Conservation (phyloP, 1,140 invertebrate species). For the Triops cancriformis region DNA sequence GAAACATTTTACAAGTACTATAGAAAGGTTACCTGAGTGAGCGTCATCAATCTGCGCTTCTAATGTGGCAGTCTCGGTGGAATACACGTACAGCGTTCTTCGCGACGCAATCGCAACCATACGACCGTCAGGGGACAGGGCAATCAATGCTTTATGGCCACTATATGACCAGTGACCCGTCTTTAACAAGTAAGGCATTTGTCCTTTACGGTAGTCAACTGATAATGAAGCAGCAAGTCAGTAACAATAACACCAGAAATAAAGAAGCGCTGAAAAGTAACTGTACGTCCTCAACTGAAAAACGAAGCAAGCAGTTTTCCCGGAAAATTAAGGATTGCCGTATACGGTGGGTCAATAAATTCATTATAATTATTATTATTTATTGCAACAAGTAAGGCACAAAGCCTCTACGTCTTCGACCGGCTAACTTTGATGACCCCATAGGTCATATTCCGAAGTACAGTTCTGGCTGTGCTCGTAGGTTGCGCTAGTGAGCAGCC, state of each 20-base stretch:
- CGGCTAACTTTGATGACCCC: too few relatives aligned
- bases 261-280: too few relatives aligned
- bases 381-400: too few relatives aligned
- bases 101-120: slow-evolving; percentile 59
- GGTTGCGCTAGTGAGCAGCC: too few relatives aligned
- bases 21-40: slow-evolving; percentile 46
- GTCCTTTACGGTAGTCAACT: slow-evolving; percentile 69
- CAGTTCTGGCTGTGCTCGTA: too few relatives aligned
- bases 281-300: too few relatives aligned
- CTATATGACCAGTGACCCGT: slow-evolving; percentile 47
- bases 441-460: too few relatives aligned
- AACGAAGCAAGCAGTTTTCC: too few relatives aligned
- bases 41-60: slow-evolving; percentile 57
- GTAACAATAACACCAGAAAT: not conserved
- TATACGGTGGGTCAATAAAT: too few relatives aligned
- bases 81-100: slow-evolving; percentile 58
- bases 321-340: too few relatives aligned
- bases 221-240: slow-evolving; percentile 35
- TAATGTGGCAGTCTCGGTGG: slow-evolving; percentile 51
- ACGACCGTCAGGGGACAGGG: slow-evolving; percentile 65
- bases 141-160: slow-evolving; percentile 45
- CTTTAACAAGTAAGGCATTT: slow-evolving; percentile 61
- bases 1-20: not conserved
- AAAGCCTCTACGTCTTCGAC: too few relatives aligned
- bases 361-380: too few relatives aligned